phyloP scores from a whole-genome alignment of 2,797 vertebrate genomes.

The Sarcophilus harrisii region DNA sequence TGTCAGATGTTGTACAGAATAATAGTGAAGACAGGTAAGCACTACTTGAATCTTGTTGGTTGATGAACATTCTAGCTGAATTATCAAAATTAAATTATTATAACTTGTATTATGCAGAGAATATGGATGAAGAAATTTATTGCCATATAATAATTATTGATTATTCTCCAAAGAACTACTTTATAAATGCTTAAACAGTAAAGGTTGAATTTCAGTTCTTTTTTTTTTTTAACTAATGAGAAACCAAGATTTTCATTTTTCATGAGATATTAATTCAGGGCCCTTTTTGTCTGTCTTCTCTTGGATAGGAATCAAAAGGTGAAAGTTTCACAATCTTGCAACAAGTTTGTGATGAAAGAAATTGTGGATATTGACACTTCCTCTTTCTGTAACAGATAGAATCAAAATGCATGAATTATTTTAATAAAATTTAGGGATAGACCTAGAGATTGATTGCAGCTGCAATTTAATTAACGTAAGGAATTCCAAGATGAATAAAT shows the following conservation, averaged over 20 bases:
- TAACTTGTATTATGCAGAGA: constrained; percentile 34
- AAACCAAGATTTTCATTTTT: constrained; percentile 1
- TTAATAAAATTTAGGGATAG: neutral
- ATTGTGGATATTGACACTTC: neutral
- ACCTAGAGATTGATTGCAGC: neutral
- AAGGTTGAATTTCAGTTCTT: neutral
- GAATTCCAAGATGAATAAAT: neutral
- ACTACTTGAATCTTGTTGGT: neutral
- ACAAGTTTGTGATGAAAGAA: neutral
- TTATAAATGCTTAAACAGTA: constrained; percentile 33
- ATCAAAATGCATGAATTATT: neutral
- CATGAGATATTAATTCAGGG: constrained; percentile 12
- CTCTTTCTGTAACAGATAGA: neutral
- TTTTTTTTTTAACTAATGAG: constrained; percentile 19
- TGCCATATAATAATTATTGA: constrained; percentile 30
- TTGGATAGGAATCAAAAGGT: neutral
- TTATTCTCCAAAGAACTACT: constrained; percentile 19
- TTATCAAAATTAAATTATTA: constrained; percentile 52
- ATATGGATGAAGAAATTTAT: constrained; percentile 1
- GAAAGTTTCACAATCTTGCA: neutral
- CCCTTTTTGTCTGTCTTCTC: neutral
- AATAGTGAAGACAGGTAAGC: constrained; percentile 32
- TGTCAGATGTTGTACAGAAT: constrained; percentile 37
- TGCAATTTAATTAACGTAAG: neutral
- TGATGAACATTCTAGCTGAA: constrained; percentile 29